A percentile compares a stretch with the other conserved stretches of the same genome.
Conservation (phyloP, 1,140 invertebrate species). For the Procambarus virginalis region DNA sequence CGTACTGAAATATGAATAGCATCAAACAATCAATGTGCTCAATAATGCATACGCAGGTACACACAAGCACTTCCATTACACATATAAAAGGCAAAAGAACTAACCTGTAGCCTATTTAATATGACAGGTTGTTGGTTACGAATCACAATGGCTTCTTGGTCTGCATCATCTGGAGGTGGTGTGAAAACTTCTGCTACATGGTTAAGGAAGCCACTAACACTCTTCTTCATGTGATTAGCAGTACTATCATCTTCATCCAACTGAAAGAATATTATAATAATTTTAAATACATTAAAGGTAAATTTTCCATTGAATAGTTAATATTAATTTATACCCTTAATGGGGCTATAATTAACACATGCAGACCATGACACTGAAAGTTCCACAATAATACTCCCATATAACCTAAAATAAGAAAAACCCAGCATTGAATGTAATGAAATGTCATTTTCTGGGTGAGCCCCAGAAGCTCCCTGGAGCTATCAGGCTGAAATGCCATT, state of each 20-base stretch:
- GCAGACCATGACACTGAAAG: too few species aligned
- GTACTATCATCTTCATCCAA: slow-evolving; percentile 74
- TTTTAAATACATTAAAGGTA: too few species aligned
- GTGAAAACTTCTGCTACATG: slow-evolving; percentile 74
- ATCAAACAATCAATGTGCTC: too few species aligned
- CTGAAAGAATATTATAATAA: slow-evolving; percentile 66
- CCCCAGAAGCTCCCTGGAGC: too few species aligned
- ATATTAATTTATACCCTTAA: neutral
- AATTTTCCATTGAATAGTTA: neutral
- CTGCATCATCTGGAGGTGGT: slow-evolving; percentile 74
- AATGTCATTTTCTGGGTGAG: too few species aligned
- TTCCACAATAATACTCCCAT: too few species aligned
- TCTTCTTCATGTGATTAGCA: slow-evolving; percentile 73
- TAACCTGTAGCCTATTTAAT: slow-evolving; percentile 72
- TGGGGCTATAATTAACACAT: neutral
- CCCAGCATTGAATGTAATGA: too few species aligned
- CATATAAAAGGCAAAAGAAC: neutral
- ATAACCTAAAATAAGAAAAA: too few species aligned
- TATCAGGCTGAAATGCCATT: too few species aligned
- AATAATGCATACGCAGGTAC: too few species aligned
- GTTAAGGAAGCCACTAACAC: slow-evolving; percentile 74
- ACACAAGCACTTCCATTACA: too few species aligned
- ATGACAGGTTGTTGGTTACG: slow-evolving; percentile 72
- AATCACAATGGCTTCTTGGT: slow-evolving; percentile 72
- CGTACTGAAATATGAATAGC: too few species aligned